Evolutionary conservation across 2,797 vertebrate genomes (phyloP).

Genomic region (Pristis pectinata): DNA sequence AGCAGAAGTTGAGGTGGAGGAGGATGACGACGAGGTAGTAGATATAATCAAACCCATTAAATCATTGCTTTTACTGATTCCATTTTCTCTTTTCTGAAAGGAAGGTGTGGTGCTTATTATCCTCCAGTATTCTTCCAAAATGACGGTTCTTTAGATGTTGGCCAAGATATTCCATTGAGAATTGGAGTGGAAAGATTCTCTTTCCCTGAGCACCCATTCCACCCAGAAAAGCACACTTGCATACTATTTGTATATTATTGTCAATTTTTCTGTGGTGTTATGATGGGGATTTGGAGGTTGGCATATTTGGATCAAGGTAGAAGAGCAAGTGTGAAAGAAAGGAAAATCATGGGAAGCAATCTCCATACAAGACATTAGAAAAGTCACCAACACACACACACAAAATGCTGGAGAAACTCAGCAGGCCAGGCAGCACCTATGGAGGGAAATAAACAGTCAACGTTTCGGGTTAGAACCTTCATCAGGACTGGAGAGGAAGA

Average conservation of each 20-base stretch:
- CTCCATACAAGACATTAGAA: background rate
- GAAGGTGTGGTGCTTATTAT: background rate
- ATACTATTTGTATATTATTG: background rate
- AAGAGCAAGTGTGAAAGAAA: background rate
- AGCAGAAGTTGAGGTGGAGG: constrained; percentile 55
- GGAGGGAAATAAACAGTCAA: no score
- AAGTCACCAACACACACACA: no score
- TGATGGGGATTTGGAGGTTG: background rate
- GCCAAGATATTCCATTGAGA: background rate
- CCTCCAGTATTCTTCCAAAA: background rate
- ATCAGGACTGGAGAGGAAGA: no score
- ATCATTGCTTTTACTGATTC: background rate
- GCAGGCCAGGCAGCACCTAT: no score
- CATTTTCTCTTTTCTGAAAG: background rate
- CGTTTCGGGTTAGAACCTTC: no score
- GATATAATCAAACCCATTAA: background rate
- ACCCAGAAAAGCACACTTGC: background rate
- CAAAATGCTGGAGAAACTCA: no score
- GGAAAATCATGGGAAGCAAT: background rate
- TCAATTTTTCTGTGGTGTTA: background rate
- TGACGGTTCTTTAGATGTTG: background rate
- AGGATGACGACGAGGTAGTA: constrained; percentile 61
- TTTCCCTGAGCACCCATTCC: background rate
- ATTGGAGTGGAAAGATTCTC: background rate
- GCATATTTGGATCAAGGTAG: background rate